Base-by-base conservation (phyloP, 2,888 invertebrate species). In the Macaria notata region DNA sequence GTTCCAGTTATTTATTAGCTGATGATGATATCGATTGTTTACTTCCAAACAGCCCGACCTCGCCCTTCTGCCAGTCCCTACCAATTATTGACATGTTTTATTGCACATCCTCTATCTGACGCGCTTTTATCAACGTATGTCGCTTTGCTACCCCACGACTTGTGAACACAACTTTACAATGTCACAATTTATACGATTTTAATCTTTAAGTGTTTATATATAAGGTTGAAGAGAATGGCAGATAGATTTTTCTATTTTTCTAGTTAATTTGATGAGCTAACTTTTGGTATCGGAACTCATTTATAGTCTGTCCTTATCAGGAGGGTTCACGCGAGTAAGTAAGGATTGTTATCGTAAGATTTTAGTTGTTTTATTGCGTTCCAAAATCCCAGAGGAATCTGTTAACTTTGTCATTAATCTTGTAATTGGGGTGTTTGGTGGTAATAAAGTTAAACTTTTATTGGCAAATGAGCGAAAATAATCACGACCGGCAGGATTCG, bases 21-120 rank as follows among this genome's bases (percentile, higher is more conserved):
- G 19, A 19, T 19, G 19, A 19, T 19, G 1, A 19, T 19, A 19
- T 19, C 19, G 19, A 6, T 36, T 36, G 33, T 6, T 6, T 6
- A 6, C 7, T 36, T 36, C 33, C 7, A 36, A 36, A 36, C 3
- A 36, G 33, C 7, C 4, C 7, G 5, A 36, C 33, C 33, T 36
- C 7, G 33, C 33, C 33, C 33, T 44, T 5, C 38, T 71, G 72
- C 19, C 41, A 55, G 43, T 72, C 86, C 85, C 86, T 75, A 78
- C 78, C 84, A 88, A 88, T 89, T 88, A 88, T 83, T 82, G 84
- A 79, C 81, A 83, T 86, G 79, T 76, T 88, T 88, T 89, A 89
- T 87, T 86, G 79, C 81, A 66, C 70, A 71, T 75, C 72, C 76
- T 79, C 74, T 83, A 86, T 83, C 80, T 76, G 68, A 72, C 75